A percentile compares a stretch with the other conserved stretches of the same genome.
Conservation (phyloP, 1,140 invertebrate genomes). For the Limonius californicus region DNA sequence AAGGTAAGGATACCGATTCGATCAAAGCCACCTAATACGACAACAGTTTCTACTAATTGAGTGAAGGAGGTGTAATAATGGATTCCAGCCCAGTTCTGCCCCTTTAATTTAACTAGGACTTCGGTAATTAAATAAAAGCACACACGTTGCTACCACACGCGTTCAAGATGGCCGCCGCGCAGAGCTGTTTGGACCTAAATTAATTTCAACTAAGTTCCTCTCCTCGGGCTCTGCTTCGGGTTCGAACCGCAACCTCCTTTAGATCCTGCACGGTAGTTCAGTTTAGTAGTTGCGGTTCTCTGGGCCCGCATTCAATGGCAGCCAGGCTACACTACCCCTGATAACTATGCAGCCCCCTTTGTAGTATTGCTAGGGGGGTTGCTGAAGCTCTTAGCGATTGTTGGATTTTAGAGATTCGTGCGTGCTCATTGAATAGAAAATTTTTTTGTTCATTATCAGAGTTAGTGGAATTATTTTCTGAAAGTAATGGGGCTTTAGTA, state of each 20-base stretch:
- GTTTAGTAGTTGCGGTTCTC: constrained; percentile 30
- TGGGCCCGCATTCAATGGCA: constrained; percentile 5
- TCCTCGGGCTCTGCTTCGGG: constrained; percentile 28
- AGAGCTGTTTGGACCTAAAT: constrained; percentile 37
- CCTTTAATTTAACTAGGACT: constrained; percentile 43
- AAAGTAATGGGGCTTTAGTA: no score
- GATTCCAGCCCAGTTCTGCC: constrained; percentile 39
- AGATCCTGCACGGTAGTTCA: constrained; percentile 24
- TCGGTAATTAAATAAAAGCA: constrained; percentile 43
- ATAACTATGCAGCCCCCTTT: no score
- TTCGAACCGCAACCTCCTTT: constrained; percentile 25
- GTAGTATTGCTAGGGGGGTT: no score
- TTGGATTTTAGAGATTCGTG: no score
- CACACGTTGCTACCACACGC: constrained; percentile 40
- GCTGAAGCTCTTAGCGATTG: no score
- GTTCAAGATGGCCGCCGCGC: constrained; percentile 39
- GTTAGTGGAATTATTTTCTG: no score
- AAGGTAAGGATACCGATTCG: background rate
- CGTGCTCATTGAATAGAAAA: no score
- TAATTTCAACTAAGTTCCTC: constrained; percentile 42
- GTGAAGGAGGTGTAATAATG: constrained; percentile 40
- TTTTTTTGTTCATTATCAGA: no score
- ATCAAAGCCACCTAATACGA: constrained; percentile 10
- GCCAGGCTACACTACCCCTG: background rate
- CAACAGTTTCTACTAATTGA: constrained; percentile 24